Conservation (phyloP, 2,888 invertebrate genomes). For the Rhorus exstirpatorius region DNA sequence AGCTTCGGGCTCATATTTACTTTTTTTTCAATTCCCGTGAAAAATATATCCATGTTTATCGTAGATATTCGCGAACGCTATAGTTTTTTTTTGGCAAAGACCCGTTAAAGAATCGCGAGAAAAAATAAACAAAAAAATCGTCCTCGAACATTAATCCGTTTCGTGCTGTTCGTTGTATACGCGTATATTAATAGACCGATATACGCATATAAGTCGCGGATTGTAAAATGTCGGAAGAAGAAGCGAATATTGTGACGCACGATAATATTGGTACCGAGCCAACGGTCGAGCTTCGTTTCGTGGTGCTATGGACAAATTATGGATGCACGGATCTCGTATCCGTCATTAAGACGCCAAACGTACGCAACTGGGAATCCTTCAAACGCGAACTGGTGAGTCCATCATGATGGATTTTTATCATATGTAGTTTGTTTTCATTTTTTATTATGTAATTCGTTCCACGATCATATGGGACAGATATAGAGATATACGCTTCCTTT, state of each 20-base stretch:
- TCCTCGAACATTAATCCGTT: conserved; percentile 2
- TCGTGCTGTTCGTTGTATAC: conserved; percentile 2
- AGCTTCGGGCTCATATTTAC: not conserved
- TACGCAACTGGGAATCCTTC: conserved; percentile 48
- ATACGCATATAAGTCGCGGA: conserved; percentile 43
- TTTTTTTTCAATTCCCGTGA: not conserved
- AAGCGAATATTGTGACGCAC: conserved; percentile 52
- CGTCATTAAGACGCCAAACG: conserved; percentile 1
- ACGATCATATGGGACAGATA: too few relatives aligned
- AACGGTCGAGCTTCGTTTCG: conserved; percentile 26
- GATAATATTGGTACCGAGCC: conserved; percentile 43
- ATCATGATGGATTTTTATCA: not conserved
- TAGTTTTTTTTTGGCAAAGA: conserved; percentile 12
- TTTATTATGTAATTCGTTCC: not conserved
- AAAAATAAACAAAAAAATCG: conserved; percentile 16
- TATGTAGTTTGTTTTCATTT: not conserved
- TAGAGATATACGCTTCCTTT: too few relatives aligned
- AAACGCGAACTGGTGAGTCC: conserved; percentile 49
- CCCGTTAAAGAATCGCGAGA: not conserved
- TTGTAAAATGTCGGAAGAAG: conserved; percentile 43
- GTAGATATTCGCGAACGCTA: not conserved
- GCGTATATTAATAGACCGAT: conserved; percentile 49
- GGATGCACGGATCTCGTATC: not conserved
- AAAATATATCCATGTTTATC: conserved; percentile 32
- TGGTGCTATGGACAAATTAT: conserved; percentile 43